Evolutionary conservation across 2,113 vertebrate species (phyloP), one percentile per base, ranked within the genome.

Genomic region (Glaucidium brasilianum): DNA sequence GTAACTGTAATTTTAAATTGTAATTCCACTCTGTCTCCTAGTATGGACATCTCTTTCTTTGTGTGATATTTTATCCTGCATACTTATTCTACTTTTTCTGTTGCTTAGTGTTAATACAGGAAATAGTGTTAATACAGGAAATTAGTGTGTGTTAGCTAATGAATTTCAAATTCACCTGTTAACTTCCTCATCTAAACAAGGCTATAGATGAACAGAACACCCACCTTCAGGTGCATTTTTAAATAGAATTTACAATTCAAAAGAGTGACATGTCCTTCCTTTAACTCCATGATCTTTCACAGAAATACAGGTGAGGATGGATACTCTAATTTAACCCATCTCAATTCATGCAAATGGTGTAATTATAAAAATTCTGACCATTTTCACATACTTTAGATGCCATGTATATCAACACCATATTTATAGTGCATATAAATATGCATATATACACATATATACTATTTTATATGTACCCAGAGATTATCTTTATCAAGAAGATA

Each of bases 141-240:
- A 96, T 97, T 73, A 86, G 43, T 21, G n/a, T 84, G 64, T 34
- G 30, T 94, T 89, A 94, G 86, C 64, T 94, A 59, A 39, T 96
- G 95, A 96, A 96, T 96, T 95, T 95, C 86, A 94, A 94, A 95
- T 92, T 96, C 32, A 62, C 32, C 47, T 32, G 35, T 76, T 96
- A 77, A 77, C 76, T 96, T 96, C 93, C 91, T 94, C 62, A 49
- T 68, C 59, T 93, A 96, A 92, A 92, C 82, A 93, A 81, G 79
- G 29, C 55, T 84, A 16, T 12, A 80, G 63, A 77, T 52, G n/a
- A 95, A 86, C 41, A 86, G 86, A 88, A 45, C 50, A 91, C 50
- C 32, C 55, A 77, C 49, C 20, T 37, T 88, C 85, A 91, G 23
- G 18, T 56, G 49, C 63, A 63, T 82, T 95, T 91, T 41, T 59